Evolutionary conservation across 2,888 invertebrate species (phyloP).

Genomic region (Campaea margaritaria): DNA sequence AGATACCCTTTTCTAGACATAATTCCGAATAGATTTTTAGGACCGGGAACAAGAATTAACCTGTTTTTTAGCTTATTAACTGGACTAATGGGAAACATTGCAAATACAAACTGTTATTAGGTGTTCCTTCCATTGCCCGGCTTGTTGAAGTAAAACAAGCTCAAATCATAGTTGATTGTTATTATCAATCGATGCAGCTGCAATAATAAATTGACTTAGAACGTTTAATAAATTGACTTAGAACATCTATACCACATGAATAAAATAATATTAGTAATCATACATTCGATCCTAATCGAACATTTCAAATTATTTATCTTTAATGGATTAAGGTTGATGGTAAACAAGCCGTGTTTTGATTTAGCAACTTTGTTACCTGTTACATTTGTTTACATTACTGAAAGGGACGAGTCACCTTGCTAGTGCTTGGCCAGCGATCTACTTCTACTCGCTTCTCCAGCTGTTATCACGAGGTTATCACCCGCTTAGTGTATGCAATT

Average conservation of each 20-base stretch:
- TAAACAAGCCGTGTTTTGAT: slow-evolving; percentile 51
- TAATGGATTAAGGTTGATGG: slow-evolving; percentile 38
- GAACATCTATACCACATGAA: slow-evolving; percentile 13
- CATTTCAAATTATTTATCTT: slow-evolving; percentile 16
- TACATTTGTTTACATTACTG: slow-evolving; percentile 31
- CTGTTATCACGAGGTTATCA: slow-evolving; percentile 20
- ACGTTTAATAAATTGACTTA: slow-evolving; percentile 1
- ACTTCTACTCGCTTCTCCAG: neutral
- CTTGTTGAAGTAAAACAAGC: slow-evolving; percentile 22
- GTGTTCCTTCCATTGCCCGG: neutral
- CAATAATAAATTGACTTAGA: slow-evolving; percentile 27
- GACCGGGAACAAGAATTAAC: no score
- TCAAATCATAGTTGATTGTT: slow-evolving; percentile 12
- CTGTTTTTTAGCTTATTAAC: no score
- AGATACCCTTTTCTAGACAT: no score
- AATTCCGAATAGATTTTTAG: no score
- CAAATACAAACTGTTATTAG: neutral
- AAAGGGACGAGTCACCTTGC: slow-evolving; percentile 19
- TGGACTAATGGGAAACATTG: no score
- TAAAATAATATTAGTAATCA: slow-evolving; percentile 6
- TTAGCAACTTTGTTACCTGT: slow-evolving; percentile 45
- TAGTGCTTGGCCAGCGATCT: slow-evolving; percentile 6
- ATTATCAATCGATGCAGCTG: slow-evolving; percentile 24
- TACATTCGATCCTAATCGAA: slow-evolving; percentile 16
- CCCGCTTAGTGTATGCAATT: slow-evolving; percentile 6